Base-by-base conservation (phyloP, 2,888 invertebrate species). In the Zhengitettix transpicula region DNA sequence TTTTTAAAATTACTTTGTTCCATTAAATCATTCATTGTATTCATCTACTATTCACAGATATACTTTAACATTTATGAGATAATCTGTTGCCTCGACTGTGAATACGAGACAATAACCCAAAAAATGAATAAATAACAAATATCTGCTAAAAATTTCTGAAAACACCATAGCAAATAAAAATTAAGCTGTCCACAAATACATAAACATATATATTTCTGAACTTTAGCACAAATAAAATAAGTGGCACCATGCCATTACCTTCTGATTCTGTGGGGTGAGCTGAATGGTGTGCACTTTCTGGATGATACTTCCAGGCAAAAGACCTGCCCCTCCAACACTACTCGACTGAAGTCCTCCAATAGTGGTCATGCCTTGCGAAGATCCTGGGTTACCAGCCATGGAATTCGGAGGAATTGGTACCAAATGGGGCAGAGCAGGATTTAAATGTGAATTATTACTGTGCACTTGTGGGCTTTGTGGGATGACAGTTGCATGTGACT, bases 201-300 rank as follows among this genome's bases (percentile, higher is more conserved):
- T 15, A n/a, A n/a, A 47, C 15, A 17, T 53, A 12, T 53, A 12
- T 11, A 53, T 53, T 28, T 28, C 28, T 28, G 28, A 28, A 28
- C 28, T 28, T 28, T 28, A 28, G 28, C 28, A 28, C 17, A n/a
- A 47, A 58, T 17, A 47, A 16, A 28, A 28, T 28, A 28, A 40
- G 15, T 28, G 58, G 63, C 28, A 28, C 28, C 28, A 28, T 28
- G 28, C 28, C 28, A 28, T 63, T 66, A 81, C 74, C 69, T 82
- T 82, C 68, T 87, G 86, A 67, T 85, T 86, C 67, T 85, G 85
- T 12, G 83, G 82, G 15, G 84, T 84, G 56, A 87, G 71, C 67
- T 86, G 85, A 65, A 87, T 85, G 11, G 85, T 84, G 68, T 85
- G 85, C 58, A 85, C 82, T 63, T 82, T 76, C 63, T 83, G 82